Percentiles rank a stretch among this genome's conserved stretches.
phyloP scores from a whole-genome alignment of 1,140 invertebrate genomes.

The Penaeus japonicus region DNA sequence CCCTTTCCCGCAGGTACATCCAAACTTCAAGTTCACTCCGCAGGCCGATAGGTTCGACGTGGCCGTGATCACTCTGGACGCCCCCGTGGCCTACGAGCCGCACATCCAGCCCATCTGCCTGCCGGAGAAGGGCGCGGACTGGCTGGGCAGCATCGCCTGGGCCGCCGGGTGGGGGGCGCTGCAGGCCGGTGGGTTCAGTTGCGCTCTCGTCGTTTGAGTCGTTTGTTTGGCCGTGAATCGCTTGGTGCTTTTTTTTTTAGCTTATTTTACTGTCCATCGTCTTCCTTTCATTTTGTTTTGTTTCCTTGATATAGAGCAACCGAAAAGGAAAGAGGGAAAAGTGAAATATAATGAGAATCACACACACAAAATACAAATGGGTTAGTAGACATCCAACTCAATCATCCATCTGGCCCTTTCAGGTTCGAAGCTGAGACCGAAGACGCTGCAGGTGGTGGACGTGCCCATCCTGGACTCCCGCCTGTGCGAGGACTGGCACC shows the following conservation, averaged over 20 bases:
- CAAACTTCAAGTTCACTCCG: constrained; percentile 94
- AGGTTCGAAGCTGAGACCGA: constrained; percentile 85
- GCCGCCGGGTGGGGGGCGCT: constrained; percentile 94
- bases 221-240: too few relatives aligned
- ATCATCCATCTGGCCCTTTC: constrained; percentile 62
- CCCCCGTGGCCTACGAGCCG: constrained; percentile 86
- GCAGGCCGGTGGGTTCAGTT: constrained; percentile 71
- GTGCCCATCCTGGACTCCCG: constrained; percentile 90
- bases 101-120: constrained; percentile 93
- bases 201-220: too few relatives aligned
- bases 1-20: constrained; percentile 71
- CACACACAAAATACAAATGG: too few relatives aligned
- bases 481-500: constrained; percentile 79
- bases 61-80: constrained; percentile 85
- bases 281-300: constrained; percentile 59
- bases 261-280: neutral
- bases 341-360: too few relatives aligned
- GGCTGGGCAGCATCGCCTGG: constrained; percentile 88
- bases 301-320: too few relatives aligned
- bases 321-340: too few relatives aligned
- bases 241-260: constrained; percentile 2
- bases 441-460: constrained; percentile 90
- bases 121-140: constrained; percentile 88
- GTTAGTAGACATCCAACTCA: too few relatives aligned
- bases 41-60: constrained; percentile 83